A percentile compares a stretch with the other conserved stretches of the same genome.
phyloP scores from a whole-genome alignment of 2,797 vertebrate species.

The Diplodus puntazzo region DNA sequence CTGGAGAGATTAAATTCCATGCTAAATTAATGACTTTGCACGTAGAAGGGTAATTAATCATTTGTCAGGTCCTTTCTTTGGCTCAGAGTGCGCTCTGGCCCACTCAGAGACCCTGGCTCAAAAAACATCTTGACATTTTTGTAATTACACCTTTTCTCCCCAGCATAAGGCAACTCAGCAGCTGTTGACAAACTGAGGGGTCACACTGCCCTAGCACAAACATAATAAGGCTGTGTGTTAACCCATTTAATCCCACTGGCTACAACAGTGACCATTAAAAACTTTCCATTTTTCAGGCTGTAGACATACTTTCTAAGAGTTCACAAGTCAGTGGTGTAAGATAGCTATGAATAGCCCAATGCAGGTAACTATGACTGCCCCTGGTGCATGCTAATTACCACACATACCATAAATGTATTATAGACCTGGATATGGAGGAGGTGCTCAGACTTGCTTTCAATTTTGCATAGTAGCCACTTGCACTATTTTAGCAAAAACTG shows the following conservation, averaged over 20 bases:
- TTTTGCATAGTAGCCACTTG: too few species aligned
- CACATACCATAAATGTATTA: too few species aligned
- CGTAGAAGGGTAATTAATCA: conserved; percentile 71
- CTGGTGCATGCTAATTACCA: too few species aligned
- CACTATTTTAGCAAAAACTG: too few species aligned
- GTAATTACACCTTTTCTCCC: conserved; percentile 70
- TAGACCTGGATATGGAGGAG: too few species aligned
- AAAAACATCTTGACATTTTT: conserved; percentile 73
- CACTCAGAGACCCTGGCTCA: conserved; percentile 52
- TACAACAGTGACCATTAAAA: background rate
- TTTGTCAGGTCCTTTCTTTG: conserved; percentile 45
- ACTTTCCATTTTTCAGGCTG: background rate
- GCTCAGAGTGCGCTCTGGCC: conserved; percentile 38
- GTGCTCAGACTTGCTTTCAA: too few species aligned
- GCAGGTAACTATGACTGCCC: too few species aligned
- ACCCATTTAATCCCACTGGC: background rate
- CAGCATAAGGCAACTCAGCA: conserved; percentile 44
- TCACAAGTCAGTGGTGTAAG: background rate
- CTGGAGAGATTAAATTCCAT: conserved; percentile 63
- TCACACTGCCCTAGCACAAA: conserved; percentile 19
- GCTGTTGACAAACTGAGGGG: conserved; percentile 62
- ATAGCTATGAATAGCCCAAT: too few species aligned
- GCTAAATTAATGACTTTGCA: conserved; percentile 61
- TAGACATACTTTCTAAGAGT: background rate
- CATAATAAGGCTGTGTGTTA: conserved; percentile 29